Evolutionary conservation across 2,888 invertebrate species (phyloP).

Genomic region (Corythucha ciliata): DNA sequence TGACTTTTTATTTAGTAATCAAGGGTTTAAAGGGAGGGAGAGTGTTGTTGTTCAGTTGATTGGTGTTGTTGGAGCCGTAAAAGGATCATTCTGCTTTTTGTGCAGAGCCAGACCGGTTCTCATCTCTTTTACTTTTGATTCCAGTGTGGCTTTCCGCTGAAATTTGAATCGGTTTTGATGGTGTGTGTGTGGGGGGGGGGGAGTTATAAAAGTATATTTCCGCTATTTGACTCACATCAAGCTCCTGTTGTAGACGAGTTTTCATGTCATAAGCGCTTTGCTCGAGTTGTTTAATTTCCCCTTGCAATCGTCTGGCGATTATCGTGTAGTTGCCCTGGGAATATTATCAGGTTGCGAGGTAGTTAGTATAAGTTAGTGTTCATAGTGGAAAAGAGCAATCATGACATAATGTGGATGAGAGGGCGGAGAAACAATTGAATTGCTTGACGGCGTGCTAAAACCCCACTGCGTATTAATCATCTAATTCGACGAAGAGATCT

Average conservation of each 20-base stretch:
- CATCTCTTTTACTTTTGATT: conserved; percentile 26
- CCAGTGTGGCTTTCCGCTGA: conserved; percentile 23
- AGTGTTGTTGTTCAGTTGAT: too few species aligned
- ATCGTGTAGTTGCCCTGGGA: conserved; percentile 29
- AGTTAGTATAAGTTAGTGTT: too few species aligned
- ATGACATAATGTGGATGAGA: too few species aligned
- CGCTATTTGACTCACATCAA: conserved; percentile 25
- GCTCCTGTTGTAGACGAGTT: conserved; percentile 22
- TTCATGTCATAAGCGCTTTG: conserved; percentile 25
- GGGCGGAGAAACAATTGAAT: too few species aligned
- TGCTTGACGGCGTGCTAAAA: too few species aligned
- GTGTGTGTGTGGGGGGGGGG: too few species aligned
- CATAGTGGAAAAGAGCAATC: too few species aligned
- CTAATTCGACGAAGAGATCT: too few species aligned
- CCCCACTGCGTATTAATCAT: too few species aligned
- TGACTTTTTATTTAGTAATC: too few species aligned
- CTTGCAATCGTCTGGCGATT: conserved; percentile 27
- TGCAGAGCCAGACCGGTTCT: conserved; percentile 19
- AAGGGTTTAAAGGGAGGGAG: too few species aligned
- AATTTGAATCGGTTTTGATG: conserved; percentile 17
- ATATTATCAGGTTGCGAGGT: too few species aligned
- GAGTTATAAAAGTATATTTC: background rate
- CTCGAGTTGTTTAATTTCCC: conserved; percentile 29
- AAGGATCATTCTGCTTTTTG: conserved; percentile 20
- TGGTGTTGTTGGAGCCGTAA: conserved; percentile 21